Conservation (phyloP, 2,797 vertebrate genomes). For the Oophaga sylvatica region DNA sequence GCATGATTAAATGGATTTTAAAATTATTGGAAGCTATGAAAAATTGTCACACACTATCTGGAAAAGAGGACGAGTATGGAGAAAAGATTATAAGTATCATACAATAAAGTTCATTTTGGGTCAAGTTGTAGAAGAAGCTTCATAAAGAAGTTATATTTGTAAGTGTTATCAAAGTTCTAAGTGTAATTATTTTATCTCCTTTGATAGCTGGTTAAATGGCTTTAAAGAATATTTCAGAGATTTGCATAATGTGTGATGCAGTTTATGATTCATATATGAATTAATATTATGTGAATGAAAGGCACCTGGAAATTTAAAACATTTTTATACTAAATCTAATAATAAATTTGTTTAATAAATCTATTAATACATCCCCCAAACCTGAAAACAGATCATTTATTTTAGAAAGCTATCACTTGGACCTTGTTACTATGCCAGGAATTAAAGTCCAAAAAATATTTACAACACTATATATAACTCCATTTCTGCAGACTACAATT, state of each 20-base stretch:
- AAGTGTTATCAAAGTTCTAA: slow-evolving; percentile 3
- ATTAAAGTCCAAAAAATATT: slow-evolving; percentile 29
- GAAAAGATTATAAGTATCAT: slow-evolving; percentile 1
- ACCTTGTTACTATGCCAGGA: slow-evolving; percentile 30
- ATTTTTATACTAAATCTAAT: not conserved
- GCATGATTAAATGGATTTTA: slow-evolving; percentile 25
- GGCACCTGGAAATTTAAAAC: not conserved
- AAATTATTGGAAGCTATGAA: slow-evolving; percentile 28
- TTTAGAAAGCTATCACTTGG: slow-evolving; percentile 31
- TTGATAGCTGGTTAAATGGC: slow-evolving; percentile 5
- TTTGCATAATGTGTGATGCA: slow-evolving; percentile 5
- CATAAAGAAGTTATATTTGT: slow-evolving; percentile 11
- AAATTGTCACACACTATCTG: slow-evolving; percentile 29
- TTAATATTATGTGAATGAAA: not conserved
- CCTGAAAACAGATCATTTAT: slow-evolving; percentile 17
- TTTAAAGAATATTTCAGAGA: slow-evolving; percentile 14
- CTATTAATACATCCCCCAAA: not conserved
- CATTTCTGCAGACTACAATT: slow-evolving; percentile 27
- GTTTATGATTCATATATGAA: not conserved
- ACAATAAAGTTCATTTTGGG: not conserved
- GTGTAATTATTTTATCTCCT: slow-evolving; percentile 18
- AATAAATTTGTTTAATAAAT: not conserved
- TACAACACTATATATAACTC: slow-evolving; percentile 19
- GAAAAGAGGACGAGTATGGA: slow-evolving; percentile 7
- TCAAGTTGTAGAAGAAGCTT: slow-evolving; percentile 1